Base-by-base conservation (phyloP, 2,888 invertebrate genomes). In the Brenthis ino region DNA sequence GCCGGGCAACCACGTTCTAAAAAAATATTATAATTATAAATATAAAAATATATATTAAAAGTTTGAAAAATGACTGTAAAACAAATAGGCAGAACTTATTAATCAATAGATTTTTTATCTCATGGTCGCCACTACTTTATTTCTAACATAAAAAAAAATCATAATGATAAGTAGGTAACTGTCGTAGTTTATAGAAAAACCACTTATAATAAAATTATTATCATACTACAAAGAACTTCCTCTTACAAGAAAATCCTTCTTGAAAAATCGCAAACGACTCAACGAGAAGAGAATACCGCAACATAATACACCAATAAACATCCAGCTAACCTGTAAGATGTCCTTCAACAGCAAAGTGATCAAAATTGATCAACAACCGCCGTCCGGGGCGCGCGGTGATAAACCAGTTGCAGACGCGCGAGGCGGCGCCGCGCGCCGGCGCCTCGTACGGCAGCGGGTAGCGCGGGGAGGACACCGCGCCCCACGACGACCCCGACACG, bases 401-500 rank as follows among this genome's bases (percentile, higher is more conserved):
- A 85, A 96, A 97, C 99, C 99, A 99, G 91, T 99, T 98, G 93
- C 99, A 99, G 74, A 97, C 97, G 86, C 96, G 96, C 76, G 97
- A 97, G 63, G 97, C 96, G 76, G 96, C 94, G 66, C 96, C 96
- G 76, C 95, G 95, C 57, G 95, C 93, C 2, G 97, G 97, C 60
- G 97, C 95, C 82, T 96, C 96, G 92, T 99, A 99, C 79, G 98
- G 96, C 71, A 95, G 94, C 65, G 99, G 99, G 93, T 95, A 98
- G 80, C 97, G 96, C 56, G 99, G 99, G 76, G 98, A 98, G 73
- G 96, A 95, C 79, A 98, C 96, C 82, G 94, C 96, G 85, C 95
- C 97, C 80, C 95, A 96, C 86, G 96, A 96, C 80, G 95, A 94
- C 77, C 96, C 96, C 77, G 96, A 97, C 83, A 98, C 96, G 90